Evolutionary conservation across 2,113 vertebrate species (phyloP).

Genomic region (Synodontis membranacea): DNA sequence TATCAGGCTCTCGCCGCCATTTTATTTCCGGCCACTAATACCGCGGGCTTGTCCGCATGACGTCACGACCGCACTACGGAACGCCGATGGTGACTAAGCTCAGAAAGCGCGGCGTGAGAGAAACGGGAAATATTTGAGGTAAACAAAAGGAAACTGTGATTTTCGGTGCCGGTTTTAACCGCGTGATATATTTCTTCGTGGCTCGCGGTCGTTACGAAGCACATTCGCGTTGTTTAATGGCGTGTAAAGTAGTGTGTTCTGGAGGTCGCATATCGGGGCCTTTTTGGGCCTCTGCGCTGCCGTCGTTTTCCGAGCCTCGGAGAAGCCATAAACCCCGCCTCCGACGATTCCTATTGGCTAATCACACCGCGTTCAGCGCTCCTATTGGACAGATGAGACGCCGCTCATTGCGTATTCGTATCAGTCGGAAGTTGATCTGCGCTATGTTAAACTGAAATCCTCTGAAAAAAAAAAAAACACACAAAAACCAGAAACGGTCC

Average conservation of each 20-base stretch:
- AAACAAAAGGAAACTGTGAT: slow-evolving; percentile 22
- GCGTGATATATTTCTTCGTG: neutral
- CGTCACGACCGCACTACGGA: slow-evolving; percentile 79
- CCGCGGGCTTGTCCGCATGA: slow-evolving; percentile 46
- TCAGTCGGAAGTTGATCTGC: neutral
- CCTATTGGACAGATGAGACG: slow-evolving; percentile 1
- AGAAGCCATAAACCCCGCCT: slow-evolving; percentile 46
- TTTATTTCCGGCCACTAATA: neutral
- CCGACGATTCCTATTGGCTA: slow-evolving; percentile 1
- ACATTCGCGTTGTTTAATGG: slow-evolving; percentile 30
- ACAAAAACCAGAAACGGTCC: neutral
- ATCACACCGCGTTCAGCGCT: neutral
- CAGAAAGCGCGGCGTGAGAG: slow-evolving; percentile 78
- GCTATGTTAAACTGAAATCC: neutral
- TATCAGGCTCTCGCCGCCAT: neutral
- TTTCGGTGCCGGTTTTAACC: neutral
- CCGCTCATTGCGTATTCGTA: neutral
- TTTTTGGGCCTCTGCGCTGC: slow-evolving; percentile 90
- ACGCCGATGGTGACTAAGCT: slow-evolving; percentile 86
- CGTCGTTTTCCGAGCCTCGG: slow-evolving; percentile 79
- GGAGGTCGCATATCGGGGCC: slow-evolving; percentile 69
- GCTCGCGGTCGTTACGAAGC: neutral
- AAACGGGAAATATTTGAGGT: slow-evolving; percentile 67
- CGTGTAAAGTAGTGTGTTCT: slow-evolving; percentile 36
- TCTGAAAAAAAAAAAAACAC: too few relatives aligned